Percentiles rank a stretch among this genome's conserved stretches.
phyloP scores from a whole-genome alignment of 1,140 invertebrate genomes.

The Aphidius gifuensis region DNA sequence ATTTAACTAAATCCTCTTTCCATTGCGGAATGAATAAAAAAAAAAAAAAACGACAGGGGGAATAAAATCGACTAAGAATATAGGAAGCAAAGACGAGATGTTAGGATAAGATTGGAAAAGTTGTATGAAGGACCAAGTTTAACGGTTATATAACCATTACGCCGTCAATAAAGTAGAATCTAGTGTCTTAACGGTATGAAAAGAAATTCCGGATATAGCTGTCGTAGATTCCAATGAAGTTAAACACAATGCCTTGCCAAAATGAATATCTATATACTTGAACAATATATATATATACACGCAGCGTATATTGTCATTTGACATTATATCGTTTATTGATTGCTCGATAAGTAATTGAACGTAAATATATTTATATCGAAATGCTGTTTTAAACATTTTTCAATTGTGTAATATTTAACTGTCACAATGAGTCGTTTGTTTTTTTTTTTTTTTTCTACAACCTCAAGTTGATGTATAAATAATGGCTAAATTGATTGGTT shows the following conservation, averaged over 20 bases:
- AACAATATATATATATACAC: neutral
- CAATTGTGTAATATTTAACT: no score
- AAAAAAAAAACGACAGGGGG: constrained; percentile 1
- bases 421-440: no score
- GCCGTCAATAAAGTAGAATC: constrained; percentile 53
- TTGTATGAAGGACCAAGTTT: constrained; percentile 54
- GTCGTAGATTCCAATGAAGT: constrained; percentile 47
- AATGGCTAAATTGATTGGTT: no score
- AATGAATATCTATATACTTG: constrained; percentile 15
- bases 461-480: no score
- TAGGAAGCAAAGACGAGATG: constrained; percentile 35
- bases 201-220: constrained; percentile 51
- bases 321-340: no score
- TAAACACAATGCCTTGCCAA: constrained; percentile 39
- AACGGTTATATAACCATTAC: constrained; percentile 58
- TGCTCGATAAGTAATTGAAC: no score
- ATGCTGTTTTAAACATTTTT: no score
- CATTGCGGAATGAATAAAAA: no score
- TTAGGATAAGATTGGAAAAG: constrained; percentile 60
- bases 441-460: neutral
- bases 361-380: no score
- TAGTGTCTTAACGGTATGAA: constrained; percentile 51
- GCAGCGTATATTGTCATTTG: no score
- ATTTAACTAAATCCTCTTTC: constrained; percentile 55
- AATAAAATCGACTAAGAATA: constrained; percentile 5